Conservation (phyloP, 2,888 invertebrate species). For the Apodemia hepburni region DNA sequence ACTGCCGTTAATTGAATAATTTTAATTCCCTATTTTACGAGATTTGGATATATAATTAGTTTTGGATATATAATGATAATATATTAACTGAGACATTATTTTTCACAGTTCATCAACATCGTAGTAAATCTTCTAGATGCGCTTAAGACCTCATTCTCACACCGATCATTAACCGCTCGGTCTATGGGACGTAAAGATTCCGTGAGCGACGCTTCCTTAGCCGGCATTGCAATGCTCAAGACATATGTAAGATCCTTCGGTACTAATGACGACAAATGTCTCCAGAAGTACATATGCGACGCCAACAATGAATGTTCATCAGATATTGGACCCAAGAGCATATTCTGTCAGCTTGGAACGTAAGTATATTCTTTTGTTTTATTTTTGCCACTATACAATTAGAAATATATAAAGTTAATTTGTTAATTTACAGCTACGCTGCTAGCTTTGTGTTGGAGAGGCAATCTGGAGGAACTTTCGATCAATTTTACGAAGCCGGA, state of each 20-base stretch:
- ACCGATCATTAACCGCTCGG: constrained; percentile 91
- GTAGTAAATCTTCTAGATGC: constrained; percentile 95
- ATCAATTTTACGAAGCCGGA: constrained; percentile 91
- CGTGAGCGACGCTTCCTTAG: constrained; percentile 93
- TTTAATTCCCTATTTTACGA: too few species aligned
- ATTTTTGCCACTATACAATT: background rate
- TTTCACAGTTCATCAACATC: constrained; percentile 92
- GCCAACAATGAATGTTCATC: constrained; percentile 93
- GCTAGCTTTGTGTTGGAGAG: constrained; percentile 92
- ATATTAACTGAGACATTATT: background rate
- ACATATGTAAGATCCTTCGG: constrained; percentile 91
- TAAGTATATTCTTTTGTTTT: constrained; percentile 72
- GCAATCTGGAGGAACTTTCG: constrained; percentile 86
- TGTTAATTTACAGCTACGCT: constrained; percentile 83
- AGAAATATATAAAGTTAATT: constrained; percentile 1
- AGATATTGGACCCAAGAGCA: constrained; percentile 89
- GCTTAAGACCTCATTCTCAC: constrained; percentile 95
- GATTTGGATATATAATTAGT: too few species aligned
- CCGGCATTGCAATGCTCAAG: constrained; percentile 93
- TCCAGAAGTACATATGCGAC: constrained; percentile 93
- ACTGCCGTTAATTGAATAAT: too few species aligned
- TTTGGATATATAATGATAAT: background rate
- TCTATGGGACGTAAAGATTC: constrained; percentile 93
- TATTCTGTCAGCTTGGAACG: constrained; percentile 97
- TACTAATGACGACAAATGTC: constrained; percentile 89